phyloP scores from a whole-genome alignment of 2,888 invertebrate species.

The Allolobophora icterica region DNA sequence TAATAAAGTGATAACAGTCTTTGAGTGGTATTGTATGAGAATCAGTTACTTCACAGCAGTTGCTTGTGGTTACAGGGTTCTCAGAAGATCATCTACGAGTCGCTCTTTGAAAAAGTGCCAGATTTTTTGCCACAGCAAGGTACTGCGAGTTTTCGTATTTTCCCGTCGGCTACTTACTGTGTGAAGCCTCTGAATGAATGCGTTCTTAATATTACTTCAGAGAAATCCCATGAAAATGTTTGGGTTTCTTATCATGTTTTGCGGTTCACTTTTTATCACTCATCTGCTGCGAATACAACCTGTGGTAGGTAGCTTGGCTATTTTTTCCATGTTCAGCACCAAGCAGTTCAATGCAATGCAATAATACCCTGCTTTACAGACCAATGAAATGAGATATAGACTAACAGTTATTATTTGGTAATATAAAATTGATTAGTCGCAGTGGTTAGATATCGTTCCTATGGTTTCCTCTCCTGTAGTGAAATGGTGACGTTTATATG shows the following conservation, averaged over 20 bases:
- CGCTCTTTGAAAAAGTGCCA: slow-evolving; percentile 60
- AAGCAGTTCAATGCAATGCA: background rate
- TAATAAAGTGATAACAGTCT: background rate
- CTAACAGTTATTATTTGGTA: too few species aligned
- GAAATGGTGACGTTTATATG: background rate
- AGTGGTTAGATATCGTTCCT: too few species aligned
- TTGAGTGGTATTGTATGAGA: background rate
- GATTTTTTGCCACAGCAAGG: slow-evolving; percentile 62
- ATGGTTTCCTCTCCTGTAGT: background rate
- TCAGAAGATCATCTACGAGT: slow-evolving; percentile 58
- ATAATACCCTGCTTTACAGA: too few species aligned
- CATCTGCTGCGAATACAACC: background rate
- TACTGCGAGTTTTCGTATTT: slow-evolving; percentile 43
- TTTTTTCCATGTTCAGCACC: background rate
- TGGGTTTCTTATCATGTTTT: background rate
- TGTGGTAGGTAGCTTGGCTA: background rate
- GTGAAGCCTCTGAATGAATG: background rate
- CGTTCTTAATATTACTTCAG: background rate
- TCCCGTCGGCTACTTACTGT: background rate
- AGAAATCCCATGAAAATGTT: background rate
- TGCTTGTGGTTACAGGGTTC: slow-evolving; percentile 52
- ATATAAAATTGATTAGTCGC: too few species aligned
- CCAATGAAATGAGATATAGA: too few species aligned
- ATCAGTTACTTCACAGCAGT: background rate
- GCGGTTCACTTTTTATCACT: background rate